Base-by-base conservation (phyloP, 2,113 vertebrate species). In the Camelus bactrianus region DNA sequence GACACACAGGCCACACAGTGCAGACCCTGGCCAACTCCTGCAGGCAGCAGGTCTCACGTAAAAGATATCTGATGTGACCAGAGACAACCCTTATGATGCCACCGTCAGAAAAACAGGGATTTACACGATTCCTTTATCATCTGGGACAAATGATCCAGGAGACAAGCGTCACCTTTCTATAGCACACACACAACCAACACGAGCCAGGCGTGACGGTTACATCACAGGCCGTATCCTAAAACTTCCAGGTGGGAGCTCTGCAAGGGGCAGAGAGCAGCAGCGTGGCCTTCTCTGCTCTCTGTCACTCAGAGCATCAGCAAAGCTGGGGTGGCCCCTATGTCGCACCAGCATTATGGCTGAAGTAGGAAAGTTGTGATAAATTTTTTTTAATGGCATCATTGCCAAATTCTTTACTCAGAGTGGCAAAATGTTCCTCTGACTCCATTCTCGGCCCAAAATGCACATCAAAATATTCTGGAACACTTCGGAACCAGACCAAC, bases 261-360 rank as follows among this genome's bases (percentile, higher is more conserved):
- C n/a, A 19, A n/a, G 2, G 6, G 48, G 10, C 16, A 54, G 48
- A 65, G 42, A 65, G 56, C 22, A 7, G 2, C 8, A 10, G 35
- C 4, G 87, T 38, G 26, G 80, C 60, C 13, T 38, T 26, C 32
- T 50, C 22, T 22, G 42, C 28, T 14, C 26, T 67, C 6, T 32
- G 65, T 50, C 54, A 22, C 38, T 92, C 48, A 24, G 38, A 20
- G 30, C 38, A 30, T 10, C 70, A 32, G 73, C 42, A 50, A 28
- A 54, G 4, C 48, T n/a, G 64, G 15, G 5, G 35, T 1, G 9
- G 13, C 8, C 26, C 60, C 2, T 7, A 20, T 1, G 26, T 30
- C 73, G 70, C 13, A 17, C 11, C 46, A n/a, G 48, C 35, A 58
- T 54, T 46, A 32, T 19, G 46, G 16, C 42, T 81, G 52, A 8